These are phyloP conservation scores for Psittacula echo DNA, from an alignment of 2,797 vertebrate genomes.

Conservation along the genomic window DNA sequence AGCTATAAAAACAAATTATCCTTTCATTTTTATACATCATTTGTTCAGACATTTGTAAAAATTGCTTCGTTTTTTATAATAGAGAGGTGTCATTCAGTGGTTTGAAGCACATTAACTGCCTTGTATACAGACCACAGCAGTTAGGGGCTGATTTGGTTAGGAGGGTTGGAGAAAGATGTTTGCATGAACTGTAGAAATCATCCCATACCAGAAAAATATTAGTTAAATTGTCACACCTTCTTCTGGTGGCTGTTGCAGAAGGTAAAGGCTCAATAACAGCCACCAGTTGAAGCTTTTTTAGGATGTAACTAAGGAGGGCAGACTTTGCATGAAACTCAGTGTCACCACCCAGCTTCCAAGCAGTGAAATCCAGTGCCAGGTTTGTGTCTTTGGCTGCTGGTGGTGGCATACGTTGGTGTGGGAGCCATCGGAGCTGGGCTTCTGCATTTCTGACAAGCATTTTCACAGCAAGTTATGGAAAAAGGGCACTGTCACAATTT, in stretches of 20 bases:
- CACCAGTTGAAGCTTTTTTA: background rate
- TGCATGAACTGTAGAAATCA: background rate
- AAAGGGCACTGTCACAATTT: background rate
- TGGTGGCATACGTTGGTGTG: background rate
- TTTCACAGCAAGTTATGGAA: background rate
- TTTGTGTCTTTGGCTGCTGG: background rate
- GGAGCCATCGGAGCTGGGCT: background rate
- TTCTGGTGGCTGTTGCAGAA: background rate
- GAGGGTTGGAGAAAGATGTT: background rate
- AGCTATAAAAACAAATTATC: conserved; percentile 79
- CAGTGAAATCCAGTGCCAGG: background rate
- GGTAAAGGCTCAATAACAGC: background rate
- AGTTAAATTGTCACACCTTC: background rate
- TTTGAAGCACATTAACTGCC: conserved; percentile 41
- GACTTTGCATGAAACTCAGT: background rate
- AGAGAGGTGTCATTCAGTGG: conserved; percentile 60
- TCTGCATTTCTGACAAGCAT: background rate
- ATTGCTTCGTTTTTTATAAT: conserved; percentile 68
- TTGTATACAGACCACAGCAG: conserved; percentile 18
- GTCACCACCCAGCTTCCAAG: background rate
- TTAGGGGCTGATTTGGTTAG: background rate
- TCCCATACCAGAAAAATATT: background rate
- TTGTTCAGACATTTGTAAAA: conserved; percentile 75
- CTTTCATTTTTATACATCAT: conserved; percentile 78
- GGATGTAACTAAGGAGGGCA: background rate